Evolutionary conservation across 2,113 vertebrate genomes (phyloP).

Genomic region (Chamaetylas fuelleborni): DNA sequence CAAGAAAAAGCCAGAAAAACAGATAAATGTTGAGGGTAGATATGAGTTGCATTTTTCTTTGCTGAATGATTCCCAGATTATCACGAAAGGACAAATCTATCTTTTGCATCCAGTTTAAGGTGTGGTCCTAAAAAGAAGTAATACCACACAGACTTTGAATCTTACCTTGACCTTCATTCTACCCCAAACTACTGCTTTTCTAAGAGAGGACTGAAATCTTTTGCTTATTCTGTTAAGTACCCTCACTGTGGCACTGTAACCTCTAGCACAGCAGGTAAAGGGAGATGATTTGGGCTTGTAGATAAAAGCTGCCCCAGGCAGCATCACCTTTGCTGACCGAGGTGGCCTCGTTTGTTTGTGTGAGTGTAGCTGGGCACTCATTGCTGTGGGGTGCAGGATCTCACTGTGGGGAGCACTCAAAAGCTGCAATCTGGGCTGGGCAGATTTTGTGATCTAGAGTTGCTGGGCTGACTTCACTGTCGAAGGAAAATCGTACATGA

Average conservation of each 20-base stretch:
- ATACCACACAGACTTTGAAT: neutral
- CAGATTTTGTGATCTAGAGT: neutral
- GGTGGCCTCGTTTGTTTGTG: rapidly evolving
- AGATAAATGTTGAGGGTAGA: neutral
- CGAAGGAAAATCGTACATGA: neutral
- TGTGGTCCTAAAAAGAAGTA: neutral
- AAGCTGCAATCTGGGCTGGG: neutral
- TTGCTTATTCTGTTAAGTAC: neutral
- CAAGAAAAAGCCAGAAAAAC: neutral
- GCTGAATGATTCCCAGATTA: neutral
- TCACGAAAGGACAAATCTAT: neutral
- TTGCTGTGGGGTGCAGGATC: neutral
- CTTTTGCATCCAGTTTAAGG: neutral
- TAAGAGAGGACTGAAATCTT: neutral
- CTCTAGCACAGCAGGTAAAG: neutral
- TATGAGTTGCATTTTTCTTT: neutral
- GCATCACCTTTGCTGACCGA: neutral
- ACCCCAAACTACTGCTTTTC: neutral
- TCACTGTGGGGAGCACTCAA: rapidly evolving
- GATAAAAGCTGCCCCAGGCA: neutral
- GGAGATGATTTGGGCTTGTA: neutral
- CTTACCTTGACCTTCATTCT: neutral
- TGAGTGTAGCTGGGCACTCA: neutral
- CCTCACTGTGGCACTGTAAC: neutral
- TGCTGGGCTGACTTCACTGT: neutral